Base-by-base conservation (phyloP, 2,113 vertebrate species). In the Axis porcinus region DNA sequence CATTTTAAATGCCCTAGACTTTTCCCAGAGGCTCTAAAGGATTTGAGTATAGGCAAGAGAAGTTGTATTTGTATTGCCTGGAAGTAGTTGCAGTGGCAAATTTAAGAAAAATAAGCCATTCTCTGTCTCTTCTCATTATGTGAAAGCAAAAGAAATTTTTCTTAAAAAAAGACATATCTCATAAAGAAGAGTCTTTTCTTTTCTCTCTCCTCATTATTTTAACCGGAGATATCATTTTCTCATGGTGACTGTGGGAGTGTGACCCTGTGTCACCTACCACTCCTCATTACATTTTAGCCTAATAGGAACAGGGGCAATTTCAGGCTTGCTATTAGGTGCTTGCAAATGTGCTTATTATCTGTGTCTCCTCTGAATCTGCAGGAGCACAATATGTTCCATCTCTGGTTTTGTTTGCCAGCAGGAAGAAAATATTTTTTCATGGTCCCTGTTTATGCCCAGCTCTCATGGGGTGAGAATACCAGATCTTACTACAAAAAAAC, bases 321-420 rank as follows among this genome's bases (percentile, higher is more conserved):
- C 64, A 91, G 30, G 40, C 74, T 86, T 93, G 60, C 78, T 93
- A 23, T 30, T 43, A 2, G 28, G 28, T 76, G 67, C 95, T 55
- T 91, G n/a, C 87, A 97, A 97, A 97, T 94, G 83, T 91, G 45
- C 58, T 97, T 95, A 76, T 95, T 95, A 84, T 93, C 76, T 95
- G 50, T 79, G 36, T 76, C 40, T 79, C 54, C 82, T 95, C 70
- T 92, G 67, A 97, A 81, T 87, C 89, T 79, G 67, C 74, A 86
- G 81, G 21, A 86, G 7, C 88, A 92, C 28, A 94, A 17, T 33
- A 47, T 86, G 55, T 83, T 83, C 36, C 12, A 36, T 88, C 11
- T 30, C 47, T 76, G 86, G 40, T 40, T 52, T 95, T 58, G 15
- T 43, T 52, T 82, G 8, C n/a, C 55, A 89, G 78, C 3, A 60